Evolutionary conservation across 1,140 invertebrate species (phyloP).

Genomic region (Cryptotermes secundus): DNA sequence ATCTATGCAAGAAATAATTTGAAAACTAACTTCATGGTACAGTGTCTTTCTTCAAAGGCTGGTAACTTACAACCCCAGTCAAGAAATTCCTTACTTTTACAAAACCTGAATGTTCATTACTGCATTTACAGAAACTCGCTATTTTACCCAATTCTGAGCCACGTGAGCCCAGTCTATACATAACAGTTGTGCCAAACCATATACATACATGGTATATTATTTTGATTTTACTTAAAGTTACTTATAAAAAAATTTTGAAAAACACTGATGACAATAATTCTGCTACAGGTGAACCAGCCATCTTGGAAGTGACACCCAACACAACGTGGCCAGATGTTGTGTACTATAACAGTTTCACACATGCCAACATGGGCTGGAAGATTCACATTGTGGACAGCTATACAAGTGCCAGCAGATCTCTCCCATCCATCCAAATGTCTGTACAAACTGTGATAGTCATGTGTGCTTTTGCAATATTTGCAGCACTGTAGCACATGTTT

Average conservation of each 20-base stretch:
- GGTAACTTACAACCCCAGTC: too few species aligned
- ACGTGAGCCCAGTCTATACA: too few species aligned
- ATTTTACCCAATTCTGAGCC: too few species aligned
- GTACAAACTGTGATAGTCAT: not conserved
- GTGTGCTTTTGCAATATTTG: not conserved
- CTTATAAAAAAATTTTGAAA: not conserved
- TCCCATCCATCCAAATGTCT: not conserved
- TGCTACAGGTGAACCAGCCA: slow-evolving; percentile 60
- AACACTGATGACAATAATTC: not conserved
- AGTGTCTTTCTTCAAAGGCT: too few species aligned
- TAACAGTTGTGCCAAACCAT: too few species aligned
- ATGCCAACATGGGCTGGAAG: slow-evolving; percentile 89
- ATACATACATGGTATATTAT: too few species aligned
- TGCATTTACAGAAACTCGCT: too few species aligned
- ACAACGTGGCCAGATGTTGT: slow-evolving; percentile 88
- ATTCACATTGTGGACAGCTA: slow-evolving; percentile 80
- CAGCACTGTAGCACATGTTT: not conserved
- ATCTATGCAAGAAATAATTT: too few species aligned
- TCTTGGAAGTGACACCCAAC: slow-evolving; percentile 82
- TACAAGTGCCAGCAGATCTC: not conserved
- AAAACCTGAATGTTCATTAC: too few species aligned
- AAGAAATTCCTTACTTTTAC: too few species aligned
- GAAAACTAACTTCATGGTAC: too few species aligned
- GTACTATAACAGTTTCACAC: slow-evolving; percentile 92
- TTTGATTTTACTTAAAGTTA: too few species aligned